Evolutionary conservation across 1,140 invertebrate species (phyloP), one percentile per base, ranked within the genome.

Genomic region (Aplysia californica): DNA sequence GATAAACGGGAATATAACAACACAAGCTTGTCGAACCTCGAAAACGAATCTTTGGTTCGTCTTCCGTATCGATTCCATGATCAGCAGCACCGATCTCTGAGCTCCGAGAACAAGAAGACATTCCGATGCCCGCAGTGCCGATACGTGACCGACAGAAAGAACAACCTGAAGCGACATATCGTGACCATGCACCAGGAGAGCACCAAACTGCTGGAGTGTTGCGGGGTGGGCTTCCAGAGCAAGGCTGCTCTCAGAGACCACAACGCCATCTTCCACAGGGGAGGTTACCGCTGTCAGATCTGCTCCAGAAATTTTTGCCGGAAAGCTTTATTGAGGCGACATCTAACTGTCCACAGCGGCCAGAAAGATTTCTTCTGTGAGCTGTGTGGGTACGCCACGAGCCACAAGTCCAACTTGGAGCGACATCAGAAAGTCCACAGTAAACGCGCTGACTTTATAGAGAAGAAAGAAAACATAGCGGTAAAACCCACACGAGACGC

Each of bases 351-450:
- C 18, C 90, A 91, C 76, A 86, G 82, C 75, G 87, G 90, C 0
- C 79, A 84, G 74, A 90, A 89, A 69, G 89, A 89, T 64, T 91
- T 88, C 83, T 73, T 78, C 2, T 91, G 90, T 75, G 68, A 74
- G 5, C 44, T 84, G 1, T 91, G 90, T 76, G 83, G 82, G 20
- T 91, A 91, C 77, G 88, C 87, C 44, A 90, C 90, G 6, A 91
- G 89, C 75, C 90, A 91, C 77, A 91, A 91, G 79, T 89, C 88
- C 68, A 91, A 91, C 76, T 75, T 91, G 67, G 88, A 91, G 64
- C 80, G 90, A 26, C 90, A 91, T 76, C 84, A 84, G 59, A 84
- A 84, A 64, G 80, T 87, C 0, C 85, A 87, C 78, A 55, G 33
- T 23, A 76, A 76, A 38, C 39, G 33, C 33, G 58, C 10, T n/a